phyloP scores from a whole-genome alignment of 2,797 vertebrate genomes.

The Thalassophryne amazonica region DNA sequence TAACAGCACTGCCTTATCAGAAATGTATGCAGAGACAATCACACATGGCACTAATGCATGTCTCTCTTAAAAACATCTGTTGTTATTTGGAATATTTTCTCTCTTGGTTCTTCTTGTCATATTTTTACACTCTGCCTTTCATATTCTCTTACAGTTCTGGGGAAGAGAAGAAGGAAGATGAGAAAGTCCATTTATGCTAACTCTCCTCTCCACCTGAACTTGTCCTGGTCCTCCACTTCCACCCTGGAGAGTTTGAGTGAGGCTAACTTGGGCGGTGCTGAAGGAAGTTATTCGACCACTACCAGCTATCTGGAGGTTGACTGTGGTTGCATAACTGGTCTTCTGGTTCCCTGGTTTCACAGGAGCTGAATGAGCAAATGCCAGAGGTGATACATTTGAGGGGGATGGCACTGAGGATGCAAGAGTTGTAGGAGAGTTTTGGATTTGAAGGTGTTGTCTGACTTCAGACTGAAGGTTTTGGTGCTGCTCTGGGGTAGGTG shows the following conservation, averaged over 20 bases:
- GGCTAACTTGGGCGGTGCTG: constrained; percentile 86
- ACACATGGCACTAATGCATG: too few relatives aligned
- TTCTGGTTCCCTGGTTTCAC: constrained; percentile 51
- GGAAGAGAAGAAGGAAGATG: constrained; percentile 46
- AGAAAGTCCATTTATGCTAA: constrained; percentile 78
- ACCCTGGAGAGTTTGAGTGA: constrained; percentile 83
- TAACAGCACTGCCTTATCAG: too few relatives aligned
- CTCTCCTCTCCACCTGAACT: constrained; percentile 61
- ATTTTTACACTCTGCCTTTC: neutral
- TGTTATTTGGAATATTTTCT: neutral
- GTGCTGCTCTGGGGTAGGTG: constrained; percentile 4
- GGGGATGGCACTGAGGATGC: neutral
- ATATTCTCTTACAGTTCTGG: constrained; percentile 63
- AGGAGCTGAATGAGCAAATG: constrained; percentile 6
- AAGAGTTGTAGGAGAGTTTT: constrained; percentile 1
- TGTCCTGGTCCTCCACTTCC: constrained; percentile 31
- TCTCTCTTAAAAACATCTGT: neutral
- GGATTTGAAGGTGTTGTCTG: constrained; percentile 13
- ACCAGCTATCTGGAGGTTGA: constrained; percentile 88
- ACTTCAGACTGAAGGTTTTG: constrained; percentile 12
- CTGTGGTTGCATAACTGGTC: constrained; percentile 88
- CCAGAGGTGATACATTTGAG: neutral
- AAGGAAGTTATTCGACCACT: constrained; percentile 84
- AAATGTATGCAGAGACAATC: too few relatives aligned
- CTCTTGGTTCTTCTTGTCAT: neutral